Evolutionary conservation across 2,113 vertebrate species (phyloP), one percentile per base, ranked within the genome.

Genomic region (Egretta garzetta): DNA sequence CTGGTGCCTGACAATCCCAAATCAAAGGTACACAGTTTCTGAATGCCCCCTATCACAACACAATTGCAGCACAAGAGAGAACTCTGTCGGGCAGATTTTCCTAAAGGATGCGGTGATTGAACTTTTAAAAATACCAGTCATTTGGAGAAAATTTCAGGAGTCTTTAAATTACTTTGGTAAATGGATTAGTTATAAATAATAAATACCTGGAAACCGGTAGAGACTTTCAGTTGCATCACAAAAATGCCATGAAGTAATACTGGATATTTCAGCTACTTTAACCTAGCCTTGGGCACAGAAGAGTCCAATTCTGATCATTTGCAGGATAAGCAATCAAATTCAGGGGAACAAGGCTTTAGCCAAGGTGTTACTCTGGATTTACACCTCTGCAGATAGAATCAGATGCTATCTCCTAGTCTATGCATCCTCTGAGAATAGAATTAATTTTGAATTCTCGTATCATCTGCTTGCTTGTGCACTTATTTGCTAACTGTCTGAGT

Each of bases 361-460:
- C 74, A 77, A 96, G 53, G 23, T 85, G 63, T 77, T 91, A 49
- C 81, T 88, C 94, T 94, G 94, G 89, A 88, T 96, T 97, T 97
- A 92, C 79, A 95, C 91, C 74, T 88, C 87, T 93, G 87, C 85
- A 85, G 95, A 70, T 92, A 91, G 91, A 89, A 95, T 96, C 93
- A 86, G 96, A 91, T 95, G 47, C 79, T 93, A 90, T 90, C 89
- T 94, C 67, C 85, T 70, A 47, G 63, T 83, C 60, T 94, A 67
- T 96, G 94, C 76, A 74, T 96, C 96, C 95, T 97, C 88, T 88
- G 97, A 98, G 97, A 94, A 96, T 96, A 97, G 84, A 98, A 96
- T 97, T 97, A 93, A 98, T 98, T 97, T 97, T 93, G 86, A 96
- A 96, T 98, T 97, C 96, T 97, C 22, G 49, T 95, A 92, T 96